phyloP scores from a whole-genome alignment of 2,113 vertebrate species.

The Alethe castanea region DNA sequence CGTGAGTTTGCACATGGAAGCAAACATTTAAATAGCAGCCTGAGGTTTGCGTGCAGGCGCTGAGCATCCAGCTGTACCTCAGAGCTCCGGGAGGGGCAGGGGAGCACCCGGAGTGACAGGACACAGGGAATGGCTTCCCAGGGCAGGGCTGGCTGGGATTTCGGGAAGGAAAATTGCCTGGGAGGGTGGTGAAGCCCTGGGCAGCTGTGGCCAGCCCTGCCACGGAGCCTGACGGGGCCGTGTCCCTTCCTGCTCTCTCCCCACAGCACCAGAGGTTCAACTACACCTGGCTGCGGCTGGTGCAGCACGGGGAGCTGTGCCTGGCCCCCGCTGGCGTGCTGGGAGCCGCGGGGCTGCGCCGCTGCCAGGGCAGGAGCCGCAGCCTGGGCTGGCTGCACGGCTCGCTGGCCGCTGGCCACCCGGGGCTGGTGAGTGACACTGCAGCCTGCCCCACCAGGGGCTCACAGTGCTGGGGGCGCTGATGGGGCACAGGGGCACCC shows the following conservation, averaged over 20 bases:
- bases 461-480: rapidly evolving
- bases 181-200: neutral
- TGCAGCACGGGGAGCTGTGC: conserved; percentile 82
- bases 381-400: conserved; percentile 83
- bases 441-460: rapidly evolving
- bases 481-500: neutral
- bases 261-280: conserved; percentile 87
- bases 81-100: no score
- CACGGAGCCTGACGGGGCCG: rapidly evolving
- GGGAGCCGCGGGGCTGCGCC: conserved; percentile 48
- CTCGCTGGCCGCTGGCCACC: conserved; percentile 55
- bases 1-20: neutral
- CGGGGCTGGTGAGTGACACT: conserved; percentile 44
- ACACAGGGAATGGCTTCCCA: neutral
- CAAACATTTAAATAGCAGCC: rapidly evolving
- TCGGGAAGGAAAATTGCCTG: neutral
- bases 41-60: no score
- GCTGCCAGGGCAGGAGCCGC: conserved; percentile 72
- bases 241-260: neutral
- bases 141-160: neutral
- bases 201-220: neutral
- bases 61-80: rapidly evolving
- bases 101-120: neutral
- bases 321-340: conserved; percentile 18
- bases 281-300: conserved; percentile 89